These are phyloP conservation scores for Rhodinocichla rosea DNA, from an alignment of 2,113 vertebrate species.

Conservation along the genomic window DNA sequence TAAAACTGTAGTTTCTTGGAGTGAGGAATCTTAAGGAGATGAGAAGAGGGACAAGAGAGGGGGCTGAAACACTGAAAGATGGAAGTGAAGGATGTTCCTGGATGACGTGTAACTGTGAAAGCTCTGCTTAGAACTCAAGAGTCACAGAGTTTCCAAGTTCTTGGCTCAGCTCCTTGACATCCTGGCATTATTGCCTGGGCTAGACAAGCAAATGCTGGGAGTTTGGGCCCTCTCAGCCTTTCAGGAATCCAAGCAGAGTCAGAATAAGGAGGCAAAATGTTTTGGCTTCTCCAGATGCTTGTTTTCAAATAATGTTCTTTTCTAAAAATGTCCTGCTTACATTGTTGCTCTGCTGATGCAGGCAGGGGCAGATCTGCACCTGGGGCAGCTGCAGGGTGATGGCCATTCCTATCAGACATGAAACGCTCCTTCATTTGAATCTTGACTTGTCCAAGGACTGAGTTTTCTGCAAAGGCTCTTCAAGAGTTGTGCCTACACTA, in stretches of 20 bases:
- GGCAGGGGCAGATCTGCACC: neutral
- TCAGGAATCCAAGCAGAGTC: neutral
- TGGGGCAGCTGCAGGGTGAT: neutral
- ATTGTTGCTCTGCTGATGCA: neutral
- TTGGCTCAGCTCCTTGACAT: accelerated
- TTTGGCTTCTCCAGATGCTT: neutral
- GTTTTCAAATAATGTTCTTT: neutral
- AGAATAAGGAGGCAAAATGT: neutral
- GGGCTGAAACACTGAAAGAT: neutral
- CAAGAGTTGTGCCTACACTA: neutral
- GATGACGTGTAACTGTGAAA: neutral
- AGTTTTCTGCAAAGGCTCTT: neutral
- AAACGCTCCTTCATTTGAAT: neutral
- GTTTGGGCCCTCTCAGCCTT: neutral
- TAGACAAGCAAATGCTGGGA: neutral
- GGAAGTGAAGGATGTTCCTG: neutral
- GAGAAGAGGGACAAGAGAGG: neutral
- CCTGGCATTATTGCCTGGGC: neutral
- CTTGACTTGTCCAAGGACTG: neutral
- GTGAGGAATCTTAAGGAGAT: neutral
- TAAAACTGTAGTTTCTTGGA: neutral
- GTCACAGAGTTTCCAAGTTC: neutral
- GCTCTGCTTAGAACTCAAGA: neutral
- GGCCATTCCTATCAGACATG: neutral
- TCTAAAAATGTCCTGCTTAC: neutral